Conservation (phyloP, 2,797 vertebrate genomes). For the Enteromius fasciolatus region DNA sequence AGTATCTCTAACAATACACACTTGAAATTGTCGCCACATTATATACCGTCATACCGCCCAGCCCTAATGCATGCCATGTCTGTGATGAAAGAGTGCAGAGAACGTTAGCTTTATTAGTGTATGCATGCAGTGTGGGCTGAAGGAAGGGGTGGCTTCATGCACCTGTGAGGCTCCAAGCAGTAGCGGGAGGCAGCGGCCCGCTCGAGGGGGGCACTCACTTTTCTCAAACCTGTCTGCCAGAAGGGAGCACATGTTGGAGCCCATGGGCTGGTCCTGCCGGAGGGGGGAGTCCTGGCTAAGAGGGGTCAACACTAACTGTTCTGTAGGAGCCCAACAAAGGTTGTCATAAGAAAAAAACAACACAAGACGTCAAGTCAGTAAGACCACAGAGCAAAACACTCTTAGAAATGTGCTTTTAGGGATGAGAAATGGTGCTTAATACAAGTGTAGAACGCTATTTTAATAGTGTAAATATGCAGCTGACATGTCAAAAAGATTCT, state of each 20-base stretch:
- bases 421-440: constrained; percentile 10
- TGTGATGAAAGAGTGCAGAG: background rate
- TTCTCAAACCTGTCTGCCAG: constrained; percentile 84
- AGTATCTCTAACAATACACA: background rate
- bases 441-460: background rate
- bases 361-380: constrained; percentile 71
- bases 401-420: background rate
- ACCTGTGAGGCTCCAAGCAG: constrained; percentile 65
- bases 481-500: background rate
- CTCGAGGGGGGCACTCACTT: constrained; percentile 77
- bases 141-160: constrained; percentile 71
- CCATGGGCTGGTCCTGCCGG: constrained; percentile 73
- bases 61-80: constrained; percentile 32
- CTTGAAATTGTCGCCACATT: background rate
- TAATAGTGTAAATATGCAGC: background rate
- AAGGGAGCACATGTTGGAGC: constrained; percentile 74
- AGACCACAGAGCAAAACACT: constrained; percentile 22
- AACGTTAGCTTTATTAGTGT: background rate
- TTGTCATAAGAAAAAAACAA: constrained; percentile 64
- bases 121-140: constrained; percentile 44
- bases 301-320: constrained; percentile 86
- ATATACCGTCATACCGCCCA: background rate
- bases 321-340: constrained; percentile 68
- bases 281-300: constrained; percentile 81
- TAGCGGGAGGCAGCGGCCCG: constrained; percentile 43